phyloP scores from a whole-genome alignment of 1,140 invertebrate genomes.

The Diachasma alloeum region DNA sequence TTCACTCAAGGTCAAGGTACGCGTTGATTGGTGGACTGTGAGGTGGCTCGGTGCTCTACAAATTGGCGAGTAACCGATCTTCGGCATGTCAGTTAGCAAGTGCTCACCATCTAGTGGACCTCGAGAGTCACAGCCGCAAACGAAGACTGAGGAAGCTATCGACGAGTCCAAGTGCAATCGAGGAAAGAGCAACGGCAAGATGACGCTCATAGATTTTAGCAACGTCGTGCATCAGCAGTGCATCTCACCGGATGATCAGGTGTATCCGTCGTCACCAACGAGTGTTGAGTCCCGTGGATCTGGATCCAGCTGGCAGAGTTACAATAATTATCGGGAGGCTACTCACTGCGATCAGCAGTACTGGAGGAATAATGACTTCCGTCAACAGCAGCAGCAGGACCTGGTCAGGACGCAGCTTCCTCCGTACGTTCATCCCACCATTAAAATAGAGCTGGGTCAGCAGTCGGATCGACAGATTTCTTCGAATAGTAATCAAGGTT shows the following conservation, averaged over 20 bases:
- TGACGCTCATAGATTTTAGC: conserved; percentile 28
- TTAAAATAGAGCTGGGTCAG: neutral
- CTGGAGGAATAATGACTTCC: neutral
- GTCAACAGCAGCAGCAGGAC: neutral
- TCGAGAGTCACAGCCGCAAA: neutral
- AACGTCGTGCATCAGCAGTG: neutral
- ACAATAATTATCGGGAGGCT: neutral
- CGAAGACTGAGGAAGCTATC: neutral
- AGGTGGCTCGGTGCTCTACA: conserved; percentile 25
- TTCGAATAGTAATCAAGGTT: neutral
- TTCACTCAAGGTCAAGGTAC: neutral
- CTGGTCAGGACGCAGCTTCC: neutral
- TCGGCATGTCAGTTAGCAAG: conserved; percentile 33
- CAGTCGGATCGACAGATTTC: neutral
- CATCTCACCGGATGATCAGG: neutral
- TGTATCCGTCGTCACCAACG: conserved; percentile 30
- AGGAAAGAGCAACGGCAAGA: conserved; percentile 5
- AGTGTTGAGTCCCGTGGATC: conserved; percentile 34
- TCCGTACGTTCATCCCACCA: neutral
- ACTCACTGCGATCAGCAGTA: neutral
- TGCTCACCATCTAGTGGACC: conserved; percentile 21
- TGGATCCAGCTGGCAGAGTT: conserved; percentile 28
- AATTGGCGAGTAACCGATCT: conserved; percentile 31
- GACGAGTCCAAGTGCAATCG: neutral
- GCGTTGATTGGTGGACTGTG: conserved; percentile 22